These are phyloP conservation scores for Apodemia hepburni DNA, from an alignment of 2,888 invertebrate genomes.

Conservation along the genomic window DNA sequence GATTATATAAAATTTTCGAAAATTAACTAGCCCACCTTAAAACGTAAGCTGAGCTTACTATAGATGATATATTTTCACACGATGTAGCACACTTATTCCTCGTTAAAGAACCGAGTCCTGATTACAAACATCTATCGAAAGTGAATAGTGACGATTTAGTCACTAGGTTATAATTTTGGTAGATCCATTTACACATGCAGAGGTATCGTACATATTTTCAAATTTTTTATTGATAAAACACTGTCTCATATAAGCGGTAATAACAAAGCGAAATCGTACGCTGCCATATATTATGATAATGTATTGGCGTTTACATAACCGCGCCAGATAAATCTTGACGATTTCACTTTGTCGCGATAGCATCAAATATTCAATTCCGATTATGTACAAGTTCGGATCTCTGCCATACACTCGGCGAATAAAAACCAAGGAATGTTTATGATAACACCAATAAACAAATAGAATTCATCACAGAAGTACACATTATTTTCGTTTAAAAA, in stretches of 20 bases:
- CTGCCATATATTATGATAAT: neutral
- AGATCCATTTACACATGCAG: constrained; percentile 2
- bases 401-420: constrained; percentile 4
- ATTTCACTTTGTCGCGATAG: neutral
- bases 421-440: constrained; percentile 62
- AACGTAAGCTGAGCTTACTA: constrained; percentile 62
- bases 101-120: neutral
- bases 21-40: constrained; percentile 52
- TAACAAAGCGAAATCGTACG: neutral
- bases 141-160: neutral
- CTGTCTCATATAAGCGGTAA: neutral
- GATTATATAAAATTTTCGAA: constrained; percentile 65
- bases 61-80: constrained; percentile 37
- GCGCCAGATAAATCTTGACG: neutral
- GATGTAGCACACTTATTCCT: constrained; percentile 21
- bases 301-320: neutral
- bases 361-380: neutral
- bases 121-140: constrained; percentile 33
- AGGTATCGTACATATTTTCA: neutral
- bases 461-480: constrained; percentile 67
- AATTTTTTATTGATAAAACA: neutral
- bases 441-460: constrained; percentile 54
- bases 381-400: neutral
- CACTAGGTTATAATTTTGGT: neutral
- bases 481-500: constrained; percentile 36